A percentile compares a stretch with the other conserved stretches of the same genome.
These are phyloP conservation scores for Andrena fulva DNA, from an alignment of 2,888 invertebrate species.

Conservation along the genomic window DNA sequence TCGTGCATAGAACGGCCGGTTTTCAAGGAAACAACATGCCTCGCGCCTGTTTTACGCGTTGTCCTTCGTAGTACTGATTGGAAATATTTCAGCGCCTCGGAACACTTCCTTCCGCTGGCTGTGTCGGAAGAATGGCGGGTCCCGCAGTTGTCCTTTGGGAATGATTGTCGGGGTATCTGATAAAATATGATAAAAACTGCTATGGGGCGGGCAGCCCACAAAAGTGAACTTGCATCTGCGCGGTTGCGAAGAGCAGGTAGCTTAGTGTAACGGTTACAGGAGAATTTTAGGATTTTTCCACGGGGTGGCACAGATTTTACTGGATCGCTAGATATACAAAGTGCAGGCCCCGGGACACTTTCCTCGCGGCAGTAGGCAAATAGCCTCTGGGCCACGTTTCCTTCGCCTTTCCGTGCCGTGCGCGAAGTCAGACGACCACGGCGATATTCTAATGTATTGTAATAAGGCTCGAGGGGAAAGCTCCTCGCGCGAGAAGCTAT, in stretches of 20 bases:
- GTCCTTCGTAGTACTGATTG: slow-evolving; percentile 10
- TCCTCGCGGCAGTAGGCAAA: slow-evolving; percentile 42
- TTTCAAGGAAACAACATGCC: slow-evolving; percentile 43
- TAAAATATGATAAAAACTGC: too few species aligned
- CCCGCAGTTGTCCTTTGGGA: too few species aligned
- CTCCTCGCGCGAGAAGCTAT: slow-evolving; percentile 68
- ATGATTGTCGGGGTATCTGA: too few species aligned
- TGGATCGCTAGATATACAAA: slow-evolving; percentile 5
- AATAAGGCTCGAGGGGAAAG: slow-evolving; percentile 71
- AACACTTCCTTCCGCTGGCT: too few species aligned
- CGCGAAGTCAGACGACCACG: slow-evolving; percentile 56
- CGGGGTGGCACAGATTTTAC: slow-evolving; percentile 15
- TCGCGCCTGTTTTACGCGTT: slow-evolving; percentile 6
- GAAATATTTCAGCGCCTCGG: slow-evolving; percentile 7
- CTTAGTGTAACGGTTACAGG: neutral
- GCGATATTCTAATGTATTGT: slow-evolving; percentile 78
- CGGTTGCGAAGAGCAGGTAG: too few species aligned
- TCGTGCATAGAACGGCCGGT: slow-evolving; percentile 1
- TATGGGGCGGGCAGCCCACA: too few species aligned
- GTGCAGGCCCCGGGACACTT: slow-evolving; percentile 25
- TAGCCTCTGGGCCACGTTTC: slow-evolving; percentile 40
- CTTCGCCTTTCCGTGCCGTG: slow-evolving; percentile 40
- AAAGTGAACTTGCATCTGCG: too few species aligned
- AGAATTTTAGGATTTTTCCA: neutral
- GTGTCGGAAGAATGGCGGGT: neutral